phyloP scores from a whole-genome alignment of 1,140 invertebrate species.

The Drosophila repletoides region DNA sequence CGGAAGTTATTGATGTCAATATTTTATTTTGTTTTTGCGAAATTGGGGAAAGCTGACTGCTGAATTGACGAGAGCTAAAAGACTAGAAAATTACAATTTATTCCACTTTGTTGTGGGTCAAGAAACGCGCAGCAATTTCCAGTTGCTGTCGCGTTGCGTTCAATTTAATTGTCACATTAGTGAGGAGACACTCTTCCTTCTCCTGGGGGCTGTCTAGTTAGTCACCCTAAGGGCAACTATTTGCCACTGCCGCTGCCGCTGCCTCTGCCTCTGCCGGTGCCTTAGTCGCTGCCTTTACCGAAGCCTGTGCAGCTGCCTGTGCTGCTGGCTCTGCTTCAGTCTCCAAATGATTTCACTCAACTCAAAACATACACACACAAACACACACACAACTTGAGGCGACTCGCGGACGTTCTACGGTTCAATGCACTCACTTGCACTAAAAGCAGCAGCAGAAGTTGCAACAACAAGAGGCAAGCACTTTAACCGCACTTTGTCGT shows the following conservation, averaged over 20 bases:
- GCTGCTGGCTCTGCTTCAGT: slow-evolving; percentile 43
- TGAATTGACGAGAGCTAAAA: slow-evolving; percentile 14
- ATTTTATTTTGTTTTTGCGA: too few relatives aligned
- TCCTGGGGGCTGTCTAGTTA: slow-evolving; percentile 43
- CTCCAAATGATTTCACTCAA: slow-evolving; percentile 35
- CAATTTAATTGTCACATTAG: slow-evolving; percentile 73
- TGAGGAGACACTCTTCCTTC: slow-evolving; percentile 28
- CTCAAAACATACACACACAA: background rate
- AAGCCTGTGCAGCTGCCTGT: slow-evolving; percentile 24
- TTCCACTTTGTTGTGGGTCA: background rate
- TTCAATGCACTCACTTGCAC: slow-evolving; percentile 43
- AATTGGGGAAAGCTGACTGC: slow-evolving; percentile 67
- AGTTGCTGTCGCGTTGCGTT: slow-evolving; percentile 9
- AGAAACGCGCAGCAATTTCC: background rate
- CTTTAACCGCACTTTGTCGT: slow-evolving; percentile 41
- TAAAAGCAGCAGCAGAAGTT: slow-evolving; percentile 17
- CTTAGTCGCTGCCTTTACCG: slow-evolving; percentile 38
- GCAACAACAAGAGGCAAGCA: slow-evolving; percentile 18
- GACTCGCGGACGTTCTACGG: slow-evolving; percentile 9
- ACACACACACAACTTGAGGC: background rate
- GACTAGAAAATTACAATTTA: background rate
- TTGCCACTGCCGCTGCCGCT: slow-evolving; percentile 38
- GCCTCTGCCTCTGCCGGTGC: slow-evolving; percentile 37
- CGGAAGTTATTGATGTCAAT: slow-evolving; percentile 73
- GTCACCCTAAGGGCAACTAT: slow-evolving; percentile 73